Conservation (phyloP, 2,797 vertebrate species). For the Hoplostethus mediterraneus region DNA sequence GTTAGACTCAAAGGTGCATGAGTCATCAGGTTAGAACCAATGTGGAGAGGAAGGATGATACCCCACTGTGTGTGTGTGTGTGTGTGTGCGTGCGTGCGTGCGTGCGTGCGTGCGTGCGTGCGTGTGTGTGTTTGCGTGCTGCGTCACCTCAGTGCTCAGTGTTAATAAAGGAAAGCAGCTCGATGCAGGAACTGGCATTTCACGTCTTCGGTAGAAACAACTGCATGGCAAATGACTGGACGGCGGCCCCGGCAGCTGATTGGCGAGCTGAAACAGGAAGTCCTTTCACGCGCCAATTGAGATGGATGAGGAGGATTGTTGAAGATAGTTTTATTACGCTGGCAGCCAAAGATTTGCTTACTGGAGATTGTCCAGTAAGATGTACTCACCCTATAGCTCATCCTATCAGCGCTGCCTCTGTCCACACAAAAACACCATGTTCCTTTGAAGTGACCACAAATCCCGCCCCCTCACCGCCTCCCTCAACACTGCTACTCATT, state of each 20-base stretch:
- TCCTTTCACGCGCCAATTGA: too few species aligned
- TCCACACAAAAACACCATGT: slow-evolving; percentile 24
- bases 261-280: not conserved
- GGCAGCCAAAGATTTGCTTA: too few species aligned
- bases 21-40: slow-evolving; percentile 58
- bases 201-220: slow-evolving; percentile 14
- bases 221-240: not conserved
- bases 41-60: slow-evolving; percentile 38
- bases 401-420: not conserved
- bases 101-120: not conserved
- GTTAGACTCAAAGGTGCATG: slow-evolving; percentile 43
- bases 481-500: too few species aligned
- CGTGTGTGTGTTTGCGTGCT: slow-evolving; percentile 2
- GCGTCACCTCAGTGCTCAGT: slow-evolving; percentile 18
- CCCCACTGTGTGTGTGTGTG: slow-evolving; percentile 33
- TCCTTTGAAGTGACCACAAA: slow-evolving; percentile 35
- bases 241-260: slow-evolving; percentile 9
- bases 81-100: slow-evolving; percentile 14
- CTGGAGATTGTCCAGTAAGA: too few species aligned
- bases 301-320: too few species aligned
- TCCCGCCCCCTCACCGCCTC: not conserved
- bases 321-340: too few species aligned
- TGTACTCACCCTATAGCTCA: not conserved
- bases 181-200: not conserved
- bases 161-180: slow-evolving; percentile 19